Conservation (phyloP, 2,113 vertebrate genomes). For the Boulengeromyrus knoepffleri region DNA sequence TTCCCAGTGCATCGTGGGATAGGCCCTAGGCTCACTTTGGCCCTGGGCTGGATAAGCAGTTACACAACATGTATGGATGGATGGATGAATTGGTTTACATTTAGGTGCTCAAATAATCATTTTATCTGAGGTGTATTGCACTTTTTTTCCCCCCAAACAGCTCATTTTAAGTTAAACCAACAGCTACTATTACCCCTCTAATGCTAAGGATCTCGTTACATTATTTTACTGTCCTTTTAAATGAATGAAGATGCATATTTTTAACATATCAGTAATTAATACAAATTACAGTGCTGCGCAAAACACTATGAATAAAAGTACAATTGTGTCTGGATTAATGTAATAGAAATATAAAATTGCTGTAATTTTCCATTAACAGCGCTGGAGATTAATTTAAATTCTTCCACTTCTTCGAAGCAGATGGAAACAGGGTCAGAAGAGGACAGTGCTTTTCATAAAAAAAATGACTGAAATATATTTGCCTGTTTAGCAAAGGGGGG, state of each 20-base stretch:
- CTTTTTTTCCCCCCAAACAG: neutral
- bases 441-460: neutral
- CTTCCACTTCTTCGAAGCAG: neutral
- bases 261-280: neutral
- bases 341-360: neutral
- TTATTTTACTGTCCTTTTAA: neutral
- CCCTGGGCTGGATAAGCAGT: neutral
- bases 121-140: neutral
- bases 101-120: neutral
- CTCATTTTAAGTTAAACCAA: neutral
- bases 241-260: neutral
- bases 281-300: neutral
- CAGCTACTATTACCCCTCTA: neutral
- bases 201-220: neutral
- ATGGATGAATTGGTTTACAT: neutral
- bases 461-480: neutral
- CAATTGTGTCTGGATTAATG: neutral
- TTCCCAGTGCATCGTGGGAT: neutral
- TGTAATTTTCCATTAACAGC: neutral
- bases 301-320: neutral
- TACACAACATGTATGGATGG: neutral
- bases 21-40: neutral
- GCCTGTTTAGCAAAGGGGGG: neutral
- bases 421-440: neutral
- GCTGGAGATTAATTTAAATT: neutral